A percentile compares a stretch with the other conserved stretches of the same genome.
Evolutionary conservation across 2,797 vertebrate genomes (phyloP).

Genomic region (Halcyon leucocephala): DNA sequence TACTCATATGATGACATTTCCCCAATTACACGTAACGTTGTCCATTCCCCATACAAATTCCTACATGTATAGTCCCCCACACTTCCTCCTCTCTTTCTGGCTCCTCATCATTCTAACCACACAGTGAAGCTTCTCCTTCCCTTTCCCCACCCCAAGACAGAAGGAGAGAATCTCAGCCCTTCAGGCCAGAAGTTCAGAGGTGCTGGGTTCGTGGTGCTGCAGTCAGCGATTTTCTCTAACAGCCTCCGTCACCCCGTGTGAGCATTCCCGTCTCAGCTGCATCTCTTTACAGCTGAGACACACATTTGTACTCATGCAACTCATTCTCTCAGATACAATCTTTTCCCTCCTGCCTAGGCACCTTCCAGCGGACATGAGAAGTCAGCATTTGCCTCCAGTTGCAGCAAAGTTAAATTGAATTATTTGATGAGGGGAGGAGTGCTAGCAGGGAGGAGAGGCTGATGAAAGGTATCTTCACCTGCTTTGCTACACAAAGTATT

Average conservation of each 20-base stretch:
- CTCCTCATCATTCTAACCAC: background rate
- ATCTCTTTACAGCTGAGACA: background rate
- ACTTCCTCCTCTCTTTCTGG: background rate
- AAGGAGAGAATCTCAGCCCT: background rate
- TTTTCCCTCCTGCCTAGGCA: background rate
- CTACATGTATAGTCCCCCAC: too few relatives aligned
- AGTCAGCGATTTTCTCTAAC: background rate
- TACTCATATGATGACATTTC: background rate
- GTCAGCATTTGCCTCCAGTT: background rate
- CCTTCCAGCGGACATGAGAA: background rate
- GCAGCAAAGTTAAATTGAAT: background rate
- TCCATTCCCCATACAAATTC: background rate
- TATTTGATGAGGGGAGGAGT: background rate
- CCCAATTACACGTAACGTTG: accelerated
- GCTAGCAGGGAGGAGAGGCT: background rate
- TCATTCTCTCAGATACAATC: accelerated
- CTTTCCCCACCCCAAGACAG: background rate
- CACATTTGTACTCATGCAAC: accelerated
- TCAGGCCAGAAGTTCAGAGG: background rate
- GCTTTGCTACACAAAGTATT: background rate
- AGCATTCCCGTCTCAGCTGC: background rate
- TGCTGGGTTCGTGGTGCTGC: background rate
- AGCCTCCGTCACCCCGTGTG: background rate
- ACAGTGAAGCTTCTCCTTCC: background rate
- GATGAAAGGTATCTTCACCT: background rate